phyloP scores from a whole-genome alignment of 2,888 invertebrate species.

The Nephrotoma flavescens region DNA sequence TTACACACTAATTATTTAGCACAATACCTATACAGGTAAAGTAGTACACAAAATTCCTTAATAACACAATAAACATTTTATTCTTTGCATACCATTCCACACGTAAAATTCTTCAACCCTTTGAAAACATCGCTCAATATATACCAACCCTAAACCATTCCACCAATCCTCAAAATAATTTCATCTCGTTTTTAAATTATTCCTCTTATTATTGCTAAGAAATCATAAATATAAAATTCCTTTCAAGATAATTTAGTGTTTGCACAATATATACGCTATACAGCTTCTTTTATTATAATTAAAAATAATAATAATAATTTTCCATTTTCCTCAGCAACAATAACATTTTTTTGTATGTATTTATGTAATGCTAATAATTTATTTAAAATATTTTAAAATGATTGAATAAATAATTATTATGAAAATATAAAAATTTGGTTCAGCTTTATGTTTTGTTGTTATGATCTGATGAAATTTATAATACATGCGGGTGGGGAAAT shows the following conservation, averaged over 20 bases:
- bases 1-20: too few relatives aligned
- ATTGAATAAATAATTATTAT: not conserved
- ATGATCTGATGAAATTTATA: not conserved
- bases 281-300: not conserved
- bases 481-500: not conserved
- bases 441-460: not conserved
- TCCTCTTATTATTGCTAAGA: not conserved
- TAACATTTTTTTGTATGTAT: not conserved
- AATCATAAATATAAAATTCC: not conserved
- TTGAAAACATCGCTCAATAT: too few relatives aligned
- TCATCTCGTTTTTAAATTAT: too few relatives aligned
- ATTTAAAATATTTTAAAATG: not conserved
- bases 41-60: too few relatives aligned
- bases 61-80: too few relatives aligned
- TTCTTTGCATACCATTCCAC: too few relatives aligned
- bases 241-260: not conserved
- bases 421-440: not conserved
- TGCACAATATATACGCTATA: not conserved
- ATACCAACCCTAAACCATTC: too few relatives aligned
- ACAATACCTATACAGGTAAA: too few relatives aligned
- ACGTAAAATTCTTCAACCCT: too few relatives aligned
- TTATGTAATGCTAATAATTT: not conserved
- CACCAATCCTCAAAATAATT: too few relatives aligned
- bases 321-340: not conserved
- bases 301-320: not conserved